Percentiles rank a stretch among this genome's conserved stretches.
Conservation (phyloP, 2,797 vertebrate species). For the Notamacropus eugenii region DNA sequence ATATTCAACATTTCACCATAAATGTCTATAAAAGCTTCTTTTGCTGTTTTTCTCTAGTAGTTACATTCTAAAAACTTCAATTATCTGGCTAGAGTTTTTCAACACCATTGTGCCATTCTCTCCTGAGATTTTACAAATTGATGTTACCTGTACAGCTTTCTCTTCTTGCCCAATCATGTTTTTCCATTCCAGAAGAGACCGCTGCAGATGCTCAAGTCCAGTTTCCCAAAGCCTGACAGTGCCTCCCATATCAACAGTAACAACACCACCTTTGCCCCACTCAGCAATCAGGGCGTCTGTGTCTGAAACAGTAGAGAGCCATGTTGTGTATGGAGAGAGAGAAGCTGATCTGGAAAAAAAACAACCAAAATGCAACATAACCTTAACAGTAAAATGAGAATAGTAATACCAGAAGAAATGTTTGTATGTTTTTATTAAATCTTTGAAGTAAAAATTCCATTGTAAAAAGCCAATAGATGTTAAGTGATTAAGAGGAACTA, state of each 20-base stretch:
- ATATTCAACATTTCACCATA: conserved; percentile 17
- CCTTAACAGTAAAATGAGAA: neutral
- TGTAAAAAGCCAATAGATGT: no score
- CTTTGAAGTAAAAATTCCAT: no score
- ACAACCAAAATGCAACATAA: neutral
- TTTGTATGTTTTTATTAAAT: no score
- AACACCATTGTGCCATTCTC: neutral
- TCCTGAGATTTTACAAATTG: neutral
- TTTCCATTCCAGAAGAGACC: conserved; percentile 95
- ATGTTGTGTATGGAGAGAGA: conserved; percentile 93
- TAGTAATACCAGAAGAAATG: neutral
- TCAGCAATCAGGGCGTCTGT: conserved; percentile 90
- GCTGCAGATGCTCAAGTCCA: conserved; percentile 91
- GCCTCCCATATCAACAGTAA: conserved; percentile 95
- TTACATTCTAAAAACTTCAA: conserved; percentile 24
- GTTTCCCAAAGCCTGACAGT: conserved; percentile 96
- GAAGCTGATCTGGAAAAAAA: conserved; percentile 86
- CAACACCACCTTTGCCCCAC: conserved; percentile 89
- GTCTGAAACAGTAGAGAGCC: conserved; percentile 94
- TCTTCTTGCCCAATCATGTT: conserved; percentile 96
- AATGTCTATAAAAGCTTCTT: neutral
- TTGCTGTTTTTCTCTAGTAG: conserved; percentile 1
- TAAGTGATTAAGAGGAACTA: no score
- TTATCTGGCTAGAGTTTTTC: neutral
- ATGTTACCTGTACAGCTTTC: conserved; percentile 91